Base-by-base conservation (phyloP, 2,113 vertebrate species). In the Eulemur macaco region DNA sequence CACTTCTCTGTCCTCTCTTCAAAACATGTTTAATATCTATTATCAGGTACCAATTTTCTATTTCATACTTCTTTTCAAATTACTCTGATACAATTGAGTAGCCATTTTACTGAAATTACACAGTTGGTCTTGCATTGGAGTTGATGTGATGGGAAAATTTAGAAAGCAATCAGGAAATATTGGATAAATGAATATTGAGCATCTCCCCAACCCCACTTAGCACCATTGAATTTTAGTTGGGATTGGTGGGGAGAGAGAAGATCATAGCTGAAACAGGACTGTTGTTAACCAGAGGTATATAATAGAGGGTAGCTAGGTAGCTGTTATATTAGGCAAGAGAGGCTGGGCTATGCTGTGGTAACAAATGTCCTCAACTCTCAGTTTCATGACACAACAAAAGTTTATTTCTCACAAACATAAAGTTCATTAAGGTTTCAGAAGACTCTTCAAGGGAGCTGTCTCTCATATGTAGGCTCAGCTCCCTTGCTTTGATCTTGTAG, bases 171-270 rank as follows among this genome's bases (percentile, higher is more conserved):
- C 13, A 92, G 71, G 69, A 85, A 76, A 42, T 85, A 34, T 8
- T 54, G 20, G 29, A 52, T 23, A 77, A n/a, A 29, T 66, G 58
- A n/a, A 93, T 77, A 56, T 1, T 56, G 47, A 77, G 34, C 9
- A 52, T 20, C 73, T 93, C 47, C 10, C 47, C 9, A 42, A 6
- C 8, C 14, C 13, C 58, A 42, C 20, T 66, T 54, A 66, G 37
- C n/a, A 27, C 14, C 9, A 76, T 2, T 39, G 27, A 42, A 42
- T 77, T 85, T 64, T 60, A 42, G 13, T 12, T 42, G 82, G 58
- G 9, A 37, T 39, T 64, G 1, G 10, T 1, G 39, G 37, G 14
- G 27, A 7, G 10, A 7, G 5, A 6, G 63, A 6, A 3, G 9
- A 7, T 66, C 37, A 29, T 21, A 58, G 64, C 45, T 15, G 34